Evolutionary conservation across 2,113 vertebrate genomes (phyloP), one percentile per base, ranked within the genome.

Genomic region (Sebastes schlegelii): DNA sequence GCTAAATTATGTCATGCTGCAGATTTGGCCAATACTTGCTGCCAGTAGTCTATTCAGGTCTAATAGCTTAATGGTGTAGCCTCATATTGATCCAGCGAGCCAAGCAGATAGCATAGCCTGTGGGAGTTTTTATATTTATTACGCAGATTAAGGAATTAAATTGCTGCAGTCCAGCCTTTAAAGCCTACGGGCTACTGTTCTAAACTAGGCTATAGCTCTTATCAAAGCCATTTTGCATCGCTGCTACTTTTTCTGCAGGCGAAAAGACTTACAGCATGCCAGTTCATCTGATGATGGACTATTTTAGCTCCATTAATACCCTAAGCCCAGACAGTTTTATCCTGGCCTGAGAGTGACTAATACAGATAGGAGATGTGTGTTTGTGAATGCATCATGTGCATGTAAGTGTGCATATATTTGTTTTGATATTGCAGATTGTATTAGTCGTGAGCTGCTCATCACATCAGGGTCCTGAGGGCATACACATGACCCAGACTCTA

Each of bases 91-190:
- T 92, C 86, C 81, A 52, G 60, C 2, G 21, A 75, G 82, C 64
- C 61, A 46, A 57, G 82, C 74, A 84, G 80, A 88, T 90, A 68
- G 79, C 60, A 9, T 57, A 81, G 81, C 79, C 82, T 87, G 54
- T 88, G 82, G 85, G 79, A 71, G 57, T 84, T 89, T 88, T 92
- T 89, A 83, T 84, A 82, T 89, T 89, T 90, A 88, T 90, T 80
- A 77, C 73, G 74, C 72, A 89, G 83, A 91, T 92, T 91, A 88
- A 88, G n/a, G 81, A 93, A 89, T 88, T 83, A 89, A 77, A 85
- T 84, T 74, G 78, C 76, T 79, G 75, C 26, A 77, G 61, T 82
- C 23, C 13, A 14, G 73, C 85, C 68, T 78, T 75, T 54, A 79
- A 51, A 85, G 63, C 74, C 70, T 57, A 77, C 5, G 0, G 55